Percentiles rank a stretch among this genome's conserved stretches.
phyloP scores from a whole-genome alignment of 2,797 vertebrate species.

The Sebastes trivittatus region DNA sequence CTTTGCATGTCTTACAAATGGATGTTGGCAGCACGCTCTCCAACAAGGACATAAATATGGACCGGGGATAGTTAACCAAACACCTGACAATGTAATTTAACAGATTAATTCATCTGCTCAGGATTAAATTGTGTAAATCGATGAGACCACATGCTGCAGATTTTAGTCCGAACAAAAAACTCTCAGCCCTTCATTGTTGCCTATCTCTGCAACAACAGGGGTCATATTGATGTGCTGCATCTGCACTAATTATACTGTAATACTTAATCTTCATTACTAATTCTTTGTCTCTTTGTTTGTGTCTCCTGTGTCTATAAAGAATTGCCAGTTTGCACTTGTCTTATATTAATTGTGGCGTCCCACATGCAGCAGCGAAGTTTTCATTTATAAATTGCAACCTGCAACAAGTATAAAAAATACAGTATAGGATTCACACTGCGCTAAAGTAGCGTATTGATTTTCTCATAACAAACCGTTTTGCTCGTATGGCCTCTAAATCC shows the following conservation, averaged over 20 bases:
- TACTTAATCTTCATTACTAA: background rate
- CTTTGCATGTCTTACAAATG: conserved; percentile 13
- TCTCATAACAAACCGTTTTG: background rate
- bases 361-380: background rate
- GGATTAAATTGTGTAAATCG: background rate
- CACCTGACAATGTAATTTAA: conserved; percentile 2
- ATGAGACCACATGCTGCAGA: conserved; percentile 1
- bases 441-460: background rate
- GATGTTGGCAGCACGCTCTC: background rate
- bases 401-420: background rate
- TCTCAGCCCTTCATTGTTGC: background rate
- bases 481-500: background rate
- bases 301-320: background rate
- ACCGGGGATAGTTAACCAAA: background rate
- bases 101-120: background rate
- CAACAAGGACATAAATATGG: background rate
- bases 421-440: background rate
- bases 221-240: background rate
- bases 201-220: background rate
- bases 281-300: background rate
- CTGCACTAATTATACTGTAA: background rate
- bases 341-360: background rate
- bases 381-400: background rate
- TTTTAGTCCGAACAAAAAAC: background rate
- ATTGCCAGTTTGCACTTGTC: background rate